Evolutionary conservation across 1,140 invertebrate species (phyloP), one percentile per base, ranked within the genome.

Genomic region (Calephelis virginiensis): DNA sequence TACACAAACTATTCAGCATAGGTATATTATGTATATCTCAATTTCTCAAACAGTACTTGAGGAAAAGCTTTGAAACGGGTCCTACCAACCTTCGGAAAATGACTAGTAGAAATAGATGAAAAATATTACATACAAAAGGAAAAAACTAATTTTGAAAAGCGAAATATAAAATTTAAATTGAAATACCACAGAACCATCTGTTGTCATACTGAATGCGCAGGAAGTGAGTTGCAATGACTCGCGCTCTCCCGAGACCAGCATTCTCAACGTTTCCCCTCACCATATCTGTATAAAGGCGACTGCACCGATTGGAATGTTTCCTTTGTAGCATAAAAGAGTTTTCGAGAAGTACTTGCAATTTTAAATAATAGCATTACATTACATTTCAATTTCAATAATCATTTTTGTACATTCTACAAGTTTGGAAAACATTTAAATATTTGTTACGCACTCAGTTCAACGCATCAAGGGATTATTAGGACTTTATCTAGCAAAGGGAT

Each of bases 271-370:
- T 68, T 69, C 74, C 66, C 53, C 61, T 56, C 61, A 67, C 70
- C 84, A 78, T 86, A 86, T 89, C 86, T 81, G 82, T 86, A 85
- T 83, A 80, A 76, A 79, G 73, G 67, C 76, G 77, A 85, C 76
- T 82, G 75, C 82, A 78, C 74, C 78, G 80, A 83, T 83, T 81
- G 73, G 68, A 78, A 76, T 76, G 72, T 80, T 82, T 86, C 75
- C 82, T 79, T 77, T 78, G 64, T 70, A 69, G 75, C 70, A 76
- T 79, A 81, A 85, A 83, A 72, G 81, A 80, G 80, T 81, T 84
- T 78, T 77, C 63, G 67, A 75, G 65, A 76, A 81, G 53, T 73
- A 71, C 60, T 64, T 67, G 63, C 70, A 76, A 68, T 74, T 75
- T 60, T 63, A 50, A 43, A 64, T 64, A 64, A 40, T n/a, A 37